Conservation (phyloP, 2,797 vertebrate genomes). For the Acanthurus lineatus region DNA sequence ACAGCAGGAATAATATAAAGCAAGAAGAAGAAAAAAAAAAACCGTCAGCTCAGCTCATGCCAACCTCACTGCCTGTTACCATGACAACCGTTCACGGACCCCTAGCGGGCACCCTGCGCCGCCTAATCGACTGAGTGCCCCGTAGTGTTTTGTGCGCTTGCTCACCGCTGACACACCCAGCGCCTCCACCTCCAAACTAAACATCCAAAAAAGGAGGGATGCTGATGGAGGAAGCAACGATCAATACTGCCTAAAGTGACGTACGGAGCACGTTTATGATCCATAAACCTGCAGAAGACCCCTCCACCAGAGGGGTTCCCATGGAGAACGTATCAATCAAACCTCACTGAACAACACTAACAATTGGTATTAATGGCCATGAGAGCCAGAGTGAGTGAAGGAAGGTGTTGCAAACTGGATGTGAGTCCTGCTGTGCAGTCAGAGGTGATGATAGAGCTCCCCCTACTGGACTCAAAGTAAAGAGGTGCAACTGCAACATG, state of each 20-base stretch:
- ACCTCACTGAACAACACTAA: neutral
- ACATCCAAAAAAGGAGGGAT: neutral
- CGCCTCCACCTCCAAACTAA: neutral
- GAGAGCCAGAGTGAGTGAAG: neutral
- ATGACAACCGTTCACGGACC: slow-evolving; percentile 66
- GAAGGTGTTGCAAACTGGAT: neutral
- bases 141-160: slow-evolving; percentile 22
- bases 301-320: neutral
- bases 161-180: slow-evolving; percentile 47
- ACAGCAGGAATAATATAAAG: slow-evolving; percentile 29
- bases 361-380: neutral
- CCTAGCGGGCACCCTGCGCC: slow-evolving; percentile 47
- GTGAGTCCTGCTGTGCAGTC: slow-evolving; percentile 21
- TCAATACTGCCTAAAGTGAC: neutral
- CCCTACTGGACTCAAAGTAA: slow-evolving; percentile 61
- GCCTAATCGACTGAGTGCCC: slow-evolving; percentile 28
- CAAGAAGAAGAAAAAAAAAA: neutral
- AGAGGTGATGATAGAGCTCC: slow-evolving; percentile 59
- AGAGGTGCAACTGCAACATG: slow-evolving; percentile 9
- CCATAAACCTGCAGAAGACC: neutral
- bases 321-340: neutral
- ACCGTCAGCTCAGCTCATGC: slow-evolving; percentile 45
- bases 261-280: neutral
- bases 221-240: neutral
- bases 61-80: slow-evolving; percentile 72